These are phyloP conservation scores for Drosophila nasuta DNA, from an alignment of 1,140 invertebrate genomes.

Conservation along the genomic window DNA sequence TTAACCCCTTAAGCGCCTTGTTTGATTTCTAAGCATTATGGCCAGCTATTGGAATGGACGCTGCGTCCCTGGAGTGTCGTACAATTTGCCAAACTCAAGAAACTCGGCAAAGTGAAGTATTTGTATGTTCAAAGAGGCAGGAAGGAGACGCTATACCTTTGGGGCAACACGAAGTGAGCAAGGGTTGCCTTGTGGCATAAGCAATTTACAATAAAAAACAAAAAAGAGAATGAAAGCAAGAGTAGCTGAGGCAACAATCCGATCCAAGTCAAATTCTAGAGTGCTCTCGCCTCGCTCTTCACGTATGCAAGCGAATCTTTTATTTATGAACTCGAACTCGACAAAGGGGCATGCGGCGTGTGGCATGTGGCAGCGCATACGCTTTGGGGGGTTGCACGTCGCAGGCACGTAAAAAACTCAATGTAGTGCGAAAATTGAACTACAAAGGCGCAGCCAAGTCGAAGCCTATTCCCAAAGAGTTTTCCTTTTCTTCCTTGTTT, in stretches of 20 bases:
- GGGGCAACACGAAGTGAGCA: constrained; percentile 56
- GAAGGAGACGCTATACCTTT: constrained; percentile 55
- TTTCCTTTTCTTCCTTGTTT: constrained; percentile 53
- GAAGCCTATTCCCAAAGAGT: constrained; percentile 33
- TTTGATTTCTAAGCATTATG: constrained; percentile 80
- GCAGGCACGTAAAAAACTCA: constrained; percentile 57
- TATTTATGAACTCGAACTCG: constrained; percentile 70
- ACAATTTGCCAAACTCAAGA: constrained; percentile 71
- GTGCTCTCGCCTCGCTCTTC: constrained; percentile 9
- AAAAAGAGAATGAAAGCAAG: constrained; percentile 20
- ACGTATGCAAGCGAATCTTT: constrained; percentile 71
- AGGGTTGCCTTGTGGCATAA: constrained; percentile 68
- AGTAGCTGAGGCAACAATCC: constrained; percentile 74
- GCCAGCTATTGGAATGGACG: constrained; percentile 42
- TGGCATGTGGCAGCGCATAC: constrained; percentile 7
- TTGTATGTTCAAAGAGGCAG: constrained; percentile 11
- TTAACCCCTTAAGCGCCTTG: constrained; percentile 70
- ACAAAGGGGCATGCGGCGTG: background rate
- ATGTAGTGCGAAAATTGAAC: constrained; percentile 43
- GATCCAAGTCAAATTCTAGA: constrained; percentile 18
- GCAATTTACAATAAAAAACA: constrained; percentile 80
- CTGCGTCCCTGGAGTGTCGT: constrained; percentile 72
- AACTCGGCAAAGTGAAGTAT: constrained; percentile 35
- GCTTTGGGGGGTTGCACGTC: constrained; percentile 52
- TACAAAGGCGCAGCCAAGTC: constrained; percentile 54